Conservation (phyloP, 2,797 vertebrate genomes). For the Lemur catta region DNA sequence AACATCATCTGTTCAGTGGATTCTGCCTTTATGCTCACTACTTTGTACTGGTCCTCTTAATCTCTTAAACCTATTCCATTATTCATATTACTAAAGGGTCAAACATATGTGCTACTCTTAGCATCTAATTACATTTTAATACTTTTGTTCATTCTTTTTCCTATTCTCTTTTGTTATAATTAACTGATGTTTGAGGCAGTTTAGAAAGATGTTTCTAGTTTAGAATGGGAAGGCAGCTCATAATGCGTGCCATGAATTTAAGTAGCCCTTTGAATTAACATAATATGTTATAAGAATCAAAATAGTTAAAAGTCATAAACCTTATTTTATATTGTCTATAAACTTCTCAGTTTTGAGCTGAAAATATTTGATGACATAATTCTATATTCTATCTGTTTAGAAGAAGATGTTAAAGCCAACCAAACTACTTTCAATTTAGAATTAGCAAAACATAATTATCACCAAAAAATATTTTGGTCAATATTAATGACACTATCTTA, state of each 20-base stretch:
- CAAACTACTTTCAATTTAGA: background rate
- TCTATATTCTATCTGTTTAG: background rate
- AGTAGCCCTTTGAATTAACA: background rate
- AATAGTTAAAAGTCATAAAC: background rate
- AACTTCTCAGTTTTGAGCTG: background rate
- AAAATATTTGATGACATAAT: background rate
- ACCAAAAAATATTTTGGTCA: background rate
- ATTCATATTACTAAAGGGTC: conserved; percentile 28
- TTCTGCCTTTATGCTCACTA: background rate
- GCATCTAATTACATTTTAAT: conserved; percentile 7
- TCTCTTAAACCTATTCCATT: conserved; percentile 28
- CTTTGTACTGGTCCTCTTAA: conserved; percentile 30
- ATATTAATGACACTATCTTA: background rate
- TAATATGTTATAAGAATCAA: background rate
- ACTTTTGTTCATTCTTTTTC: background rate
- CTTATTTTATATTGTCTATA: background rate
- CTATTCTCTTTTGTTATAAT: background rate
- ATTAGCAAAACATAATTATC: conserved; percentile 40
- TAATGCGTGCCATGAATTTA: background rate
- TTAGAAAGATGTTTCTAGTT: background rate
- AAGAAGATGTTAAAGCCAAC: background rate
- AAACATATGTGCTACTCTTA: conserved; percentile 6
- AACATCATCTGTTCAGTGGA: background rate
- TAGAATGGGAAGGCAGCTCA: background rate
- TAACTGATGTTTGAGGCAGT: background rate